Conservation (phyloP, 2,888 invertebrate genomes). For the Ichneumoninae sp. region DNA sequence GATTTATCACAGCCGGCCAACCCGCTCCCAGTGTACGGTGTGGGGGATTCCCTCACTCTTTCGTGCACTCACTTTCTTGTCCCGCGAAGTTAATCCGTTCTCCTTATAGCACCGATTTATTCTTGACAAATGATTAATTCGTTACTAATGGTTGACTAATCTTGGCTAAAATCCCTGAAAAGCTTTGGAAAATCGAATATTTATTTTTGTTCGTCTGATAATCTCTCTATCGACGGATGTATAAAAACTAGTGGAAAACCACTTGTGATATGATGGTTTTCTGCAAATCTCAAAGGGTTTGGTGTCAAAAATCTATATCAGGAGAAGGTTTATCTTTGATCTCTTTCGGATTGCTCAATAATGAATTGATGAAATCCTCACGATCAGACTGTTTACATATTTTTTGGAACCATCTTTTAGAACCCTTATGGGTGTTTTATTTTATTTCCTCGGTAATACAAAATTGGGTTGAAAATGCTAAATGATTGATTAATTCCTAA, state of each 20-base stretch:
- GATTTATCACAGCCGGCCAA: conserved; percentile 74
- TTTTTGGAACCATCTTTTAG: no score
- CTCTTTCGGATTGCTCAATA: background rate
- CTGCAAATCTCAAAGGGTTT: background rate
- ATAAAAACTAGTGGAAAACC: background rate
- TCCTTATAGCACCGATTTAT: conserved; percentile 77
- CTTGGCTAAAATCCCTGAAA: conserved; percentile 40
- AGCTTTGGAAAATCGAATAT: conserved; percentile 59
- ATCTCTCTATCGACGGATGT: background rate
- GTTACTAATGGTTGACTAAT: conserved; percentile 68
- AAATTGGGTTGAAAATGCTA: no score
- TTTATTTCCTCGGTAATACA: no score
- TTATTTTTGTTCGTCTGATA: conserved; percentile 29
- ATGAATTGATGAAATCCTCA: no score
- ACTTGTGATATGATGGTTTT: background rate
- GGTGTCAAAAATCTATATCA: background rate
- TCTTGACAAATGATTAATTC: conserved; percentile 73
- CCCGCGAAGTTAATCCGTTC: conserved; percentile 75
- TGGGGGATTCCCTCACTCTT: conserved; percentile 10
- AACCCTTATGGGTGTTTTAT: no score
- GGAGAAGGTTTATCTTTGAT: background rate
- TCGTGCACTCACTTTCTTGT: conserved; percentile 58
- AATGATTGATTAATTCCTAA: no score
- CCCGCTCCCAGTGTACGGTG: conserved; percentile 21
- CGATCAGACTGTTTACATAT: no score